Conservation (phyloP, 2,888 invertebrate genomes). For the Meliscaeva auricollis region DNA sequence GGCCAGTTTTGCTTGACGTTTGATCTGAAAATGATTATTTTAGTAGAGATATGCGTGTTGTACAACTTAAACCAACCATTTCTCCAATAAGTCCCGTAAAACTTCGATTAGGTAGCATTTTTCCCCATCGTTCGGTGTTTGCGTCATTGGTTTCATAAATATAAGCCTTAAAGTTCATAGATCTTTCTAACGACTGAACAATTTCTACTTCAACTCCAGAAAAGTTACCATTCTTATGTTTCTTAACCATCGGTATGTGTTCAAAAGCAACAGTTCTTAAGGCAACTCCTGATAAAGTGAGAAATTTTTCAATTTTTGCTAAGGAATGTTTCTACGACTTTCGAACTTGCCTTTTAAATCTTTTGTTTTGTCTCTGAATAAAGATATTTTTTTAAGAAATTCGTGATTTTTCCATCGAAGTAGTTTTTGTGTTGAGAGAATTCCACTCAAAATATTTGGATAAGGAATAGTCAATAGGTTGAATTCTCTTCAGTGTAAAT, state of each 20-base stretch:
- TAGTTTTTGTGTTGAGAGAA: conserved; percentile 87
- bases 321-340: background rate
- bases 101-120: conserved; percentile 86
- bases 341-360: conserved; percentile 81
- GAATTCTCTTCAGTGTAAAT: conserved; percentile 85
- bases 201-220: conserved; percentile 82
- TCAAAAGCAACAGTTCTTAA: conserved; percentile 79
- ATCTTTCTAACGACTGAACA: conserved; percentile 86
- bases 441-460: conserved; percentile 86
- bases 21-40: conserved; percentile 79
- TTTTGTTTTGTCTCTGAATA: conserved; percentile 82
- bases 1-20: conserved; percentile 89
- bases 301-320: background rate
- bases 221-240: conserved; percentile 69
- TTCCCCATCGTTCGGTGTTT: conserved; percentile 89
- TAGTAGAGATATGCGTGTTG: background rate
- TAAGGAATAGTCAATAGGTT: conserved; percentile 90
- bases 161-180: conserved; percentile 89
- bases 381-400: conserved; percentile 81
- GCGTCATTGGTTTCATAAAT: conserved; percentile 88
- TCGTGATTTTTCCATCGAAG: conserved; percentile 88
- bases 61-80: conserved; percentile 85
- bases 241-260: conserved; percentile 82
- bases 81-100: conserved; percentile 91
- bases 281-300: conserved; percentile 78